Base-by-base conservation (phyloP, 2,113 vertebrate species). In the Dissostichus mawsoni region DNA sequence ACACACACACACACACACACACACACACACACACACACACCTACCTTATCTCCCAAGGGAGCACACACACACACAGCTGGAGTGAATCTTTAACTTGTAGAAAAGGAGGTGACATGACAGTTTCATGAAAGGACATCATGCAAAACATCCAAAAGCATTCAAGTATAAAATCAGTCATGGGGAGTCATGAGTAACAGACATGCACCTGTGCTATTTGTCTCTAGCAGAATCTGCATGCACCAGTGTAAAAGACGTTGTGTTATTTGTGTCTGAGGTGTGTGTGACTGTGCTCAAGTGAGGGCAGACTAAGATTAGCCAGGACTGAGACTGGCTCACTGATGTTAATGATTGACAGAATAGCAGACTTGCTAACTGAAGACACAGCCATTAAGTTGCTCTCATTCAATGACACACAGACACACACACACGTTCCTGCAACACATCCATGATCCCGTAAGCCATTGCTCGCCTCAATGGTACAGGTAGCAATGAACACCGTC, bases 281-380 rank as follows among this genome's bases (percentile, higher is more conserved):
- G 65, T 23, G 33, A 29, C 48, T 56, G 69, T 47, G 70, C 25
- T 55, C 11, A 67, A 25, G 66, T 23, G 18, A 5, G 45, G 5
- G 17, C 72, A 80, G 55, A 58, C 56, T 84, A 76, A 84, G 73
- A 80, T 81, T 84, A 85, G 80, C 76, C 18, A 58, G 41, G 64
- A 62, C 56, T 13, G 23, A 16, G 69, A 66, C 74, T 61, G 78
- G 48, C 65, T 80, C 56, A 84, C 53, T 57, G 58, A 64, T 65
- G 89, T 87, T 90, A 93, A 93, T 93, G 84, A 91, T 83, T 92
- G 80, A 88, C 79, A 72, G 52, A 77, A 64, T 81, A 61, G 76
- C 69, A 74, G 73, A 77, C 74, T 80, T 65, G 58, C 69, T 81
- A 76, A 80, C 80, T 50, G 51, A 88, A 71, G 10, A 82, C 80